These are phyloP conservation scores for Brienomyrus longianalis DNA, from an alignment of 2,113 vertebrate species.

Conservation along the genomic window DNA sequence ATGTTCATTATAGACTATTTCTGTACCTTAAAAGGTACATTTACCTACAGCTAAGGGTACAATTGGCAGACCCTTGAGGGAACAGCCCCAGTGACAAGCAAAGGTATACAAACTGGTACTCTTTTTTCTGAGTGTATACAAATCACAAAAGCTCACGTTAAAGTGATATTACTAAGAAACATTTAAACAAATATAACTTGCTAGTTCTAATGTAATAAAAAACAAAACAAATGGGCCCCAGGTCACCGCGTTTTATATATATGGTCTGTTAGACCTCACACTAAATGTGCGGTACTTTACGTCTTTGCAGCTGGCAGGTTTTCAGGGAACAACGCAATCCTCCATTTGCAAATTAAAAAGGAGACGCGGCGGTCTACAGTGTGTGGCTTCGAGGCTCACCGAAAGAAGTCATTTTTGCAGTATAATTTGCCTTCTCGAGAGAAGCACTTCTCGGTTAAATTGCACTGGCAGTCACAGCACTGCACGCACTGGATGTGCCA, in stretches of 20 bases:
- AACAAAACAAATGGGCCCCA: background rate
- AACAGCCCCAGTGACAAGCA: no score
- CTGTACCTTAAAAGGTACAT: no score
- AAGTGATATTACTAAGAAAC: background rate
- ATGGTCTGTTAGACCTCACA: background rate
- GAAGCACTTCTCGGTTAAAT: slow-evolving; percentile 95
- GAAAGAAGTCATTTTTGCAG: slow-evolving; percentile 98
- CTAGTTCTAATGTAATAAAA: background rate
- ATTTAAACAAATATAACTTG: background rate
- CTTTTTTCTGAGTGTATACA: no score
- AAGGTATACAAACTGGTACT: no score
- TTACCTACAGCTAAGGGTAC: no score
- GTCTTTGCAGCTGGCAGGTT: background rate
- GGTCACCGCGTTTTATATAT: background rate
- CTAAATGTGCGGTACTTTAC: background rate
- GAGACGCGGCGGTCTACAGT: background rate
- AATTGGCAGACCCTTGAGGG: no score
- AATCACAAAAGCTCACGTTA: background rate
- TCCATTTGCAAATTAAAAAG: background rate
- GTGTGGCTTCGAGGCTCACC: slow-evolving; percentile 62
- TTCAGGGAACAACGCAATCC: background rate
- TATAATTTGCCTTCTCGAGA: slow-evolving; percentile 94
- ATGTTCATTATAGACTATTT: no score
- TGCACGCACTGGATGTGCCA: slow-evolving; percentile 97
- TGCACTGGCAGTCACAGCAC: slow-evolving; percentile 97